Evolutionary conservation across 2,888 invertebrate genomes (phyloP).

Genomic region (Oligia strigilis): DNA sequence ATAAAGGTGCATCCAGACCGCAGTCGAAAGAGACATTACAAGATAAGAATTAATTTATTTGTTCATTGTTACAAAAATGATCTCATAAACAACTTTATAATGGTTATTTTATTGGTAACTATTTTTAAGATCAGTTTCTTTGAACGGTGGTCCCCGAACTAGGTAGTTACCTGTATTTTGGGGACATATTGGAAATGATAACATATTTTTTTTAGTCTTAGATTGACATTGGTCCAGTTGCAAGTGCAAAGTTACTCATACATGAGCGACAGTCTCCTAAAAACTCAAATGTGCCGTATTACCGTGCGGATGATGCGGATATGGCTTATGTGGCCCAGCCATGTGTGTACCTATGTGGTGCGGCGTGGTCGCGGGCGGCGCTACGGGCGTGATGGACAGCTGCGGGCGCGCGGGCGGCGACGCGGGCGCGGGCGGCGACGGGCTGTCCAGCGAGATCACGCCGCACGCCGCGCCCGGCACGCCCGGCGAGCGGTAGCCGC

Average conservation of each 20-base stretch:
- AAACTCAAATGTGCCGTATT: slow-evolving; percentile 11
- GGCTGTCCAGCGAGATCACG: slow-evolving; percentile 92
- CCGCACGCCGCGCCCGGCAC: slow-evolving; percentile 66
- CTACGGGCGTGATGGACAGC: slow-evolving; percentile 77
- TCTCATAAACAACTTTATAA: neutral
- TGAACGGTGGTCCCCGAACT: no score
- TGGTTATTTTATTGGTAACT: neutral
- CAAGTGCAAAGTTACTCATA: neutral
- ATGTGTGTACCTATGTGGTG: slow-evolving; percentile 48
- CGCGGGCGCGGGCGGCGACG: slow-evolving; percentile 89
- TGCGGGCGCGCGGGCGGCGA: slow-evolving; percentile 69
- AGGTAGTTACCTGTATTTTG: neutral
- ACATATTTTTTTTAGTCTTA: neutral
- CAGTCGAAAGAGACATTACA: neutral
- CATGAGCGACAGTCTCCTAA: neutral
- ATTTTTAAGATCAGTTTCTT: neutral
- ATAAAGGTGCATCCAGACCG: slow-evolving; percentile 1
- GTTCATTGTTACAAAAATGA: neutral
- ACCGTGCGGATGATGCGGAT: neutral
- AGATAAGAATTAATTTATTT: neutral
- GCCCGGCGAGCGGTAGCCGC: slow-evolving; percentile 91
- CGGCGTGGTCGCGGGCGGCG: slow-evolving; percentile 42
- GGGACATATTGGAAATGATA: neutral
- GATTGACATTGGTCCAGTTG: neutral
- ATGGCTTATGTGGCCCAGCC: fast-evolving